Base-by-base conservation (phyloP, 1,140 invertebrate species). In the Drosophila athabasca region DNA sequence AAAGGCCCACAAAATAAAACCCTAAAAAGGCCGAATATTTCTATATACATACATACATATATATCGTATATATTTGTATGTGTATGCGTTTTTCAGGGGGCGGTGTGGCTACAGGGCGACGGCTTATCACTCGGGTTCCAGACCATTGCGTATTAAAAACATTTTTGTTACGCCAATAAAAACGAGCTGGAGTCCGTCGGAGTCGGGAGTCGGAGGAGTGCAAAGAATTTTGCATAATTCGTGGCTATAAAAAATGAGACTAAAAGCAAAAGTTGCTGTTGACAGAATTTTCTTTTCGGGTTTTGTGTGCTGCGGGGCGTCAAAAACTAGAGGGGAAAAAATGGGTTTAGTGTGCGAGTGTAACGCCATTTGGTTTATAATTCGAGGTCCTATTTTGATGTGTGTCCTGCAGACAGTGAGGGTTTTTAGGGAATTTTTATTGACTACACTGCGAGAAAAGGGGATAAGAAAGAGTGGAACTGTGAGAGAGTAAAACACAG, bases 131-230 rank as follows among this genome's bases (percentile, higher is more conserved):
- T 82, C 76, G 68, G 75, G 83, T 87, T 87, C 83, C 83, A 87
- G 83, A 87, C 83, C 83, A 87, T 87, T 87, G 83, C 83, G 83
- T 87, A 87, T 87, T 88, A 87, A 87, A 87, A 87, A 87, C 83
- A 88, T 87, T 87, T 87, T 83, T 87, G 83, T 88, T 79, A 83
- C 83, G 83, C 83, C 83, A 87, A 87, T 87, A 87, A 87, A 87
- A 88, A 88, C 35, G 35, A 39, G 11, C 35, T 8, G 29, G 6
- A 31, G 1, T 5, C 24, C 4, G 24, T 0, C 4, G 24, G 4
- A 0, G 22, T 24, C 31, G 4, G 35, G 35, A 13, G 35, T 39
- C 35, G 35, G 35, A 39, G 35, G 35, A 62, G 78, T 69, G 74
- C 62, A 70, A 82, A 66, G 65, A 87, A 71, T 85, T 85, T 87